These are phyloP conservation scores for Patiria miniata DNA, from an alignment of 35 echinoderm and acorn worm species.

Conservation along the genomic window DNA sequence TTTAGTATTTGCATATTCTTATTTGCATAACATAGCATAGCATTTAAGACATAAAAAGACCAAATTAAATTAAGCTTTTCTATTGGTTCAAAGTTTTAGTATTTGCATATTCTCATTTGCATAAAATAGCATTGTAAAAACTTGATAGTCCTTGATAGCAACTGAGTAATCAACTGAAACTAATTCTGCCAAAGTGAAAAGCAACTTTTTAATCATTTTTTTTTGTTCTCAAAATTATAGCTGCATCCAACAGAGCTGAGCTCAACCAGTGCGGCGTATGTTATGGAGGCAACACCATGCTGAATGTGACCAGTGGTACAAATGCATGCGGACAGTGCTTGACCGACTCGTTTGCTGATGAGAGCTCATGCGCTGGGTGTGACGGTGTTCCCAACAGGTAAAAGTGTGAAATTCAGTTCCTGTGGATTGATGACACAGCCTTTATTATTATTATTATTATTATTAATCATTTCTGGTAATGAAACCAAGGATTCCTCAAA, in stretches of 20 bases:
- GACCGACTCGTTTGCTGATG: not conserved
- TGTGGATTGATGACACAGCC: not conserved
- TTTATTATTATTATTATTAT: no score
- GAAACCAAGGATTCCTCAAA: no score
- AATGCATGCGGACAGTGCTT: slow-evolving; percentile 50
- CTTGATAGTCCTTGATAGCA: no score
- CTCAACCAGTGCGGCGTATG: slow-evolving; percentile 57
- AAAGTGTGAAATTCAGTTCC: not conserved
- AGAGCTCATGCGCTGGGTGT: slow-evolving; percentile 41
- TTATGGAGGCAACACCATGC: slow-evolving; percentile 37
- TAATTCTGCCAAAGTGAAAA: not conserved
- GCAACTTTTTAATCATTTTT: not conserved
- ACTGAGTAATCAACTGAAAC: no score
- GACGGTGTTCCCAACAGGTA: slow-evolving; percentile 81
- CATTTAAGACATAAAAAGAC: no score
- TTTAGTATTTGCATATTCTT: no score
- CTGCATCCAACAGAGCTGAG: slow-evolving; percentile 1
- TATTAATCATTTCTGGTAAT: no score
- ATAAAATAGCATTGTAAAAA: no score
- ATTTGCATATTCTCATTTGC: no score
- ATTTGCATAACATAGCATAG: no score
- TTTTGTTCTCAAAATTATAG: slow-evolving; percentile 14
- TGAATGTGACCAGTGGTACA: not conserved
- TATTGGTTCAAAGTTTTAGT: no score
- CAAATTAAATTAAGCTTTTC: no score